These are phyloP conservation scores for Ophioninae sp. DNA, from an alignment of 2,888 invertebrate genomes.

Conservation along the genomic window DNA sequence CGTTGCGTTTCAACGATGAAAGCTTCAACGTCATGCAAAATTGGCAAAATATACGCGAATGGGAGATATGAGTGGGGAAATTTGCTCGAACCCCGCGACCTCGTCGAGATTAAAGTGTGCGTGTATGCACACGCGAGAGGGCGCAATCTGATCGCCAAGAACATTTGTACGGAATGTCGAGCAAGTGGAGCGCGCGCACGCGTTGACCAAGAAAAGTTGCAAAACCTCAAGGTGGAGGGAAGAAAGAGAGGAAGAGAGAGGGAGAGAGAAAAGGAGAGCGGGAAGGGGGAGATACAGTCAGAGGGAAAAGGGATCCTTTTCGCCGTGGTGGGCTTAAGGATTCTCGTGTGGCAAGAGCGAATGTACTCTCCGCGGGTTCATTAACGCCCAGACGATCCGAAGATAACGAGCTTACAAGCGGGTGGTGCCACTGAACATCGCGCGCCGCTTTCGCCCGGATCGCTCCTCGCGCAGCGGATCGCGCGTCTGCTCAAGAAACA, in stretches of 20 bases:
- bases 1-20: too few species aligned
- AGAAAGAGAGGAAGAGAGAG: conserved; percentile 47
- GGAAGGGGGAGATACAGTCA: not conserved
- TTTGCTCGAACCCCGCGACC: conserved; percentile 38
- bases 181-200: conserved; percentile 70
- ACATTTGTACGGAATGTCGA: conserved; percentile 77
- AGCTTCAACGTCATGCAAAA: too few species aligned
- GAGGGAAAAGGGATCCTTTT: conserved; percentile 48
- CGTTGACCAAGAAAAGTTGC: conserved; percentile 54
- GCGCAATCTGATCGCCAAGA: conserved; percentile 72
- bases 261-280: conserved; percentile 48
- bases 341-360: conserved; percentile 43
- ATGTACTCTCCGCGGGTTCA: conserved; percentile 67
- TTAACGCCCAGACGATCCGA: conserved; percentile 73
- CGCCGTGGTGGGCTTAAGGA: conserved; percentile 50
- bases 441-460: conserved; percentile 20
- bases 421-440: conserved; percentile 67
- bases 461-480: conserved; percentile 35
- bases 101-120: not conserved
- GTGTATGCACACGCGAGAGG: conserved; percentile 10
- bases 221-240: conserved; percentile 13
- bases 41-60: not conserved
- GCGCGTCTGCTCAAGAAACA: conserved; percentile 31
- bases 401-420: conserved; percentile 72
- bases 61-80: conserved; percentile 37